Evolutionary conservation across 2,113 vertebrate species (phyloP).

Genomic region (Cyrtonyx montezumae): DNA sequence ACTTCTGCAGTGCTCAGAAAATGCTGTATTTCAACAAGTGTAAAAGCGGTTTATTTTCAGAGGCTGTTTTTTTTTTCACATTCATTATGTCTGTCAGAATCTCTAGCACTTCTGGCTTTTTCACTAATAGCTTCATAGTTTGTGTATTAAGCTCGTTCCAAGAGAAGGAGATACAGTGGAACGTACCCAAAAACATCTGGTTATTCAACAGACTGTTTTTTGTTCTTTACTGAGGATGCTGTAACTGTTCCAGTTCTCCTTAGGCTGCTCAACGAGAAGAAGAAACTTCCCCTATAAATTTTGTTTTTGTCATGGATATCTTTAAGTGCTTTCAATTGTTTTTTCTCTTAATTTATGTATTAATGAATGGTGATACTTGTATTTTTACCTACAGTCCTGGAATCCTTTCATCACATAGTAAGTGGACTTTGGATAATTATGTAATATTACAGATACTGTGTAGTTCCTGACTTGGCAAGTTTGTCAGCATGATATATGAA

Average conservation of each 20-base stretch:
- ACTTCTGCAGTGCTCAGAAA: accelerated
- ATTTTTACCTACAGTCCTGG: neutral
- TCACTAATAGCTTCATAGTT: neutral
- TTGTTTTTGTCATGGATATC: accelerated
- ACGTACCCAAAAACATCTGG: neutral
- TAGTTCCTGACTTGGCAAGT: neutral
- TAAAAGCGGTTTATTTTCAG: accelerated
- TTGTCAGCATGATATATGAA: neutral
- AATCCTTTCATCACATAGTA: neutral
- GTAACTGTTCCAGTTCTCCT: neutral
- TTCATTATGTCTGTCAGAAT: neutral
- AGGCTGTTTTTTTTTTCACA: neutral
- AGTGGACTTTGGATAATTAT: accelerated
- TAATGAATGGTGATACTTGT: neutral
- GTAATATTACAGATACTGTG: accelerated
- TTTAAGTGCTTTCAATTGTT: neutral
- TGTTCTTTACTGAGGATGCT: neutral
- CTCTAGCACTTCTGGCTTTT: neutral
- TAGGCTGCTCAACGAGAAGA: neutral
- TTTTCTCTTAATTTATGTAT: neutral
- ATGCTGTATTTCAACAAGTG: neutral
- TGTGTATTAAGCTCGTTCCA: neutral
- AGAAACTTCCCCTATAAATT: neutral
- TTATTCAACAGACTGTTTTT: neutral
- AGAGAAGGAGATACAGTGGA: neutral